Base-by-base conservation (phyloP, 2,888 invertebrate genomes). In the Neoscelio sp. region DNA sequence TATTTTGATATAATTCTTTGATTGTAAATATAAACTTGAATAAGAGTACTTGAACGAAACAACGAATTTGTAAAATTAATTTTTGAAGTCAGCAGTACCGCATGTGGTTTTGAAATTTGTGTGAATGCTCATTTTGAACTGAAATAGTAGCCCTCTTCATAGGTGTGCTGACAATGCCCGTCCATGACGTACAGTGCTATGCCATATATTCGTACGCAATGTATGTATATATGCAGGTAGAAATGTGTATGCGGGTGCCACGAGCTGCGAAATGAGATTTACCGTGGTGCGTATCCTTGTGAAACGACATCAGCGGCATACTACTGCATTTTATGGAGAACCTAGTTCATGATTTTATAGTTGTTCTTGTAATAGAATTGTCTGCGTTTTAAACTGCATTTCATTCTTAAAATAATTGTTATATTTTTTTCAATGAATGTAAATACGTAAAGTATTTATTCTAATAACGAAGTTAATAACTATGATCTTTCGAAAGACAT, bases 211-310 rank as follows among this genome's bases (percentile, higher is more conserved):
- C 20, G 20, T 44, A 44, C 20, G 40, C 30, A 44, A 60, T 33
- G 44, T 42, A 26, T 62, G 35, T 23, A 26, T 65, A n/a, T 52
- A 23, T 42, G 40, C 46, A 28, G 12, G 12, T 38, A 33, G 17
- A 48, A 46, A 40, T 52, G 56, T 71, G 44, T 52, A 71, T 62
- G 52, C 44, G 79, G 70, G 76, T 68, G 68, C 82, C 82, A 83
- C 84, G 86, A 87, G 83, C 86, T 87, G 87, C 84, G 86, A 88
- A 88, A 88, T 86, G 86, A 88, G 88, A 87, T 88, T 87, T 85
- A 85, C 83, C 76, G 82, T 71, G 82, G 80, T 77, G 85, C 78
- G 83, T 83, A 83, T 83, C 84, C 84, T 85, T 80, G 81, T 83
- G 82, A 84, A 84, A 85, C 79, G 81, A 81, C 79, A 84, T 84